Evolutionary conservation across 2,888 invertebrate genomes (phyloP).

Genomic region (Drosophila robusta): DNA sequence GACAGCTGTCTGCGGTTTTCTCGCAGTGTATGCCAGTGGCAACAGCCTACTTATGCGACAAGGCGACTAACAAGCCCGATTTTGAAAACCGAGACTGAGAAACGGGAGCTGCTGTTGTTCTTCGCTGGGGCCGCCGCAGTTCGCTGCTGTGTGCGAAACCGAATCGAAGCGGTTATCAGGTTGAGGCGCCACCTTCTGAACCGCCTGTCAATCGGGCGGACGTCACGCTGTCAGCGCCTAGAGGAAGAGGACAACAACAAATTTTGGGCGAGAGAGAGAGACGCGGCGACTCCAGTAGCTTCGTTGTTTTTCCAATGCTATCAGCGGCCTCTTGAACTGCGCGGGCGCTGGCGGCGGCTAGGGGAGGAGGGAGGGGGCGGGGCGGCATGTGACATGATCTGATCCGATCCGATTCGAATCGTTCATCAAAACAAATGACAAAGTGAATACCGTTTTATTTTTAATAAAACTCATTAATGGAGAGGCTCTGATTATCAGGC

Average conservation of each 20-base stretch:
- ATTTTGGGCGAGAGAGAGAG: not conserved
- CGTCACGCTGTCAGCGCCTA: slow-evolving; percentile 15
- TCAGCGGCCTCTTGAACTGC: slow-evolving; percentile 24
- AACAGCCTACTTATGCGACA: too few species aligned
- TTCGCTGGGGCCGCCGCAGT: slow-evolving; percentile 2
- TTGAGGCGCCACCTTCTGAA: slow-evolving; percentile 52
- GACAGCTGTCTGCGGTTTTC: too few species aligned
- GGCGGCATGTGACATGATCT: slow-evolving; percentile 4
- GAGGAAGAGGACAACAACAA: not conserved
- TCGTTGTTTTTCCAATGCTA: slow-evolving; percentile 17
- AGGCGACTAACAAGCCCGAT: too few species aligned
- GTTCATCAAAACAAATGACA: slow-evolving; percentile 29
- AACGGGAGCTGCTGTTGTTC: not conserved
- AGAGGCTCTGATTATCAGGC: slow-evolving; percentile 39
- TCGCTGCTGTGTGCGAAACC: slow-evolving; percentile 34
- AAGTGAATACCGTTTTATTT: slow-evolving; percentile 37
- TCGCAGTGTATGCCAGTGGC: too few species aligned
- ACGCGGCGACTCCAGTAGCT: slow-evolving; percentile 2
- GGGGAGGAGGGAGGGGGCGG: not conserved
- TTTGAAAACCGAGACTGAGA: not conserved
- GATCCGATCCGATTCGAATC: slow-evolving; percentile 3
- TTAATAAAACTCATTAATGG: slow-evolving; percentile 46
- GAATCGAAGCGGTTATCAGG: slow-evolving; percentile 68
- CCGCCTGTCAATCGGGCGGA: slow-evolving; percentile 39
- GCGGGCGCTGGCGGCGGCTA: slow-evolving; percentile 9